Evolutionary conservation across 2,797 vertebrate species (phyloP).

Genomic region (Pogoniulus pusillus): DNA sequence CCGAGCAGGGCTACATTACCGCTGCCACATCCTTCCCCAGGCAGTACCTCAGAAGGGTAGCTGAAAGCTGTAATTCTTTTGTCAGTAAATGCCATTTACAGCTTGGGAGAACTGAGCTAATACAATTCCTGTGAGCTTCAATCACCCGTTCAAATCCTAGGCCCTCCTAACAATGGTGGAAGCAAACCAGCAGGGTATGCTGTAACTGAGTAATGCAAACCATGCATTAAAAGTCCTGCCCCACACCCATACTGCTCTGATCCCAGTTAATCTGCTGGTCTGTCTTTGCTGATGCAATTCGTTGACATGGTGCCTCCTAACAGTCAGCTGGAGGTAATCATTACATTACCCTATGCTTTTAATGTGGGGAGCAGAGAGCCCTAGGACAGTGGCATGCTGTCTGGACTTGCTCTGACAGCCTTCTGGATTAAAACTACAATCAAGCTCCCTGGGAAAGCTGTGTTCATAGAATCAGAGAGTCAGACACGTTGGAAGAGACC

Average conservation of each 20-base stretch:
- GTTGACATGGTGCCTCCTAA: background rate
- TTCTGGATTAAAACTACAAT: background rate
- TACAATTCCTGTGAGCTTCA: background rate
- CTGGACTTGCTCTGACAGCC: background rate
- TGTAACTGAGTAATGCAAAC: background rate
- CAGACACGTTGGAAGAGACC: too few relatives aligned
- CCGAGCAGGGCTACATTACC: background rate
- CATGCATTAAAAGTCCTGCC: background rate
- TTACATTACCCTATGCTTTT: background rate
- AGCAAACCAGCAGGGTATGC: background rate
- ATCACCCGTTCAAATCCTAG: background rate
- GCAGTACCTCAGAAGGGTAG: background rate
- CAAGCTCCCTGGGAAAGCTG: background rate
- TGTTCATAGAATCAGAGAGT: too few relatives aligned
- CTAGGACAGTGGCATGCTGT: background rate
- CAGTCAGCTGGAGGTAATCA: background rate
- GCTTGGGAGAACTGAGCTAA: background rate
- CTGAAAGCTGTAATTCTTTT: background rate
- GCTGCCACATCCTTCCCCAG: background rate
- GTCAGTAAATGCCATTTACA: background rate
- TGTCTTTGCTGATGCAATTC: background rate
- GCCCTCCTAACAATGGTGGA: background rate
- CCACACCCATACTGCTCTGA: background rate
- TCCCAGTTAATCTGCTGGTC: background rate
- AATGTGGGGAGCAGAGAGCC: background rate